Evolutionary conservation across 2,797 vertebrate species (phyloP), one percentile per base, ranked within the genome.

Genomic region (Chiloscyllium punctatum): DNA sequence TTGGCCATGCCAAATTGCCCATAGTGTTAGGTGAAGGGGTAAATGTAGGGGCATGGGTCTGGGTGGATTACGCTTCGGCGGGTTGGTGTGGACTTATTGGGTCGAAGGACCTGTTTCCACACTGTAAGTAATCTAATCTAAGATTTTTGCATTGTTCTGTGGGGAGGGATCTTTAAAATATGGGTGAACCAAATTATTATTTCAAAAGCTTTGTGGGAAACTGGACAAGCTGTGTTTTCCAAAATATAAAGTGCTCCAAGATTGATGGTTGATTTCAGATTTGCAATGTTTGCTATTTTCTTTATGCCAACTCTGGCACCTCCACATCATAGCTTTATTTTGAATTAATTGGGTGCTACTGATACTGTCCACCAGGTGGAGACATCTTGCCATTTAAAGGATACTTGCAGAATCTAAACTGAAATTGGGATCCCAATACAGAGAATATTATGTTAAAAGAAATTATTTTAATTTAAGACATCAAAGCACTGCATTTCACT

Each of bases 361-460:
- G 48, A 66, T 30, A 79, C 4, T 82, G 79, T 88, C 95, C 95
- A 95, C 84, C 82, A 95, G 95, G 48, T 84, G 95, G 95, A 48
- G 69, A 51, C 82, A 86, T 90, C 51, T 87, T 25, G 11, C 48
- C 23, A 92, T 92, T 66, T 37, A 42, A 62, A 23, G 30, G 33
- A 92, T 16, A 18, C 16, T 21, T 42, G 2, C 42, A 25, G 62
- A 92, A 42, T 25, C 21, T 69, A 69, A 92, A 25, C n/a, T 90
- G 30, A 42, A 66, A 92, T 23, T 42, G 18, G 7, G 27, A 21
- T 68, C 37, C n/a, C n/a, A 9, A n/a, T n/a, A 79, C 33, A 79
- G 74, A 79, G 33, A 79, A n/a, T 37, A 2, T 42, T 23, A 37
- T 5, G 37, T 18, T n/a, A 6, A 16, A 68, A 21, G 51, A 25